These are phyloP conservation scores for Herpailurus yagouaroundi DNA, from an alignment of 2,113 vertebrate species.

Conservation along the genomic window DNA sequence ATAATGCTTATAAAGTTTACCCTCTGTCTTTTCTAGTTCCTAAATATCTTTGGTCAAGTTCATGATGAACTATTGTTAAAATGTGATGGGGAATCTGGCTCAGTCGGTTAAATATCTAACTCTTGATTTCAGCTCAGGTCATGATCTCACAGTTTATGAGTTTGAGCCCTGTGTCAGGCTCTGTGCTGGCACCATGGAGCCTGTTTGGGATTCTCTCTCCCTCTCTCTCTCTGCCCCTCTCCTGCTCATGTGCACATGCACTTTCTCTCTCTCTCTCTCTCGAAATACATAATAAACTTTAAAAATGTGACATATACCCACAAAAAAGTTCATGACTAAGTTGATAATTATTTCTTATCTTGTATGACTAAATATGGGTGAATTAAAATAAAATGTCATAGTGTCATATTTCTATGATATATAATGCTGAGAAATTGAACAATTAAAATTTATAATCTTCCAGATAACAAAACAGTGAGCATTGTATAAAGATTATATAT, in stretches of 20 bases:
- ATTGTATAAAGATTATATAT: background rate
- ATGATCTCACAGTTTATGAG: background rate
- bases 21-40: background rate
- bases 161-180: background rate
- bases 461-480: background rate
- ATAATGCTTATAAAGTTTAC: background rate
- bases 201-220: background rate
- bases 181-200: background rate
- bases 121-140: background rate
- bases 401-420: background rate
- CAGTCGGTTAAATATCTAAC: background rate
- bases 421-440: background rate
- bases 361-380: background rate
- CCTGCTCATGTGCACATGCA: too few species aligned
- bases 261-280: too few species aligned
- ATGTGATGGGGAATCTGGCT: background rate
- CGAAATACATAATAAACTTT: background rate
- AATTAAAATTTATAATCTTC: background rate
- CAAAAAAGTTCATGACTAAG: background rate
- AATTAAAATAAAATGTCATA: background rate
- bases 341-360: background rate
- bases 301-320: background rate
- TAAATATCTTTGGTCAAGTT: background rate
- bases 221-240: too few species aligned
- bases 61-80: background rate